phyloP scores from a whole-genome alignment of 2,797 vertebrate genomes.

The Rachycentron canadum region DNA sequence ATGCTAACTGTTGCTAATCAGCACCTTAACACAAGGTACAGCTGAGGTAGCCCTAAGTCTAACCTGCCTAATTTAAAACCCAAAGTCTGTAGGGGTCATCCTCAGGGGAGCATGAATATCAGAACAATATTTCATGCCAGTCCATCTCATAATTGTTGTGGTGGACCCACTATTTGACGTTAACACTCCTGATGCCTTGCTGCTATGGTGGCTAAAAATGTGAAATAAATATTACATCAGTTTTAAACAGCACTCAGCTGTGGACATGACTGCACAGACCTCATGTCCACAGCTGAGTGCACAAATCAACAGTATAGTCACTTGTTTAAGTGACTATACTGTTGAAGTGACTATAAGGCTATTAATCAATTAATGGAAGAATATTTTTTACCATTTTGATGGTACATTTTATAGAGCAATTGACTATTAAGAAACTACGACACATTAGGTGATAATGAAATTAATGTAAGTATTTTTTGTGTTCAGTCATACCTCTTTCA shows the following conservation, averaged over 20 bases:
- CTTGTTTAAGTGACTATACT: too few relatives aligned
- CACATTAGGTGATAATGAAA: background rate
- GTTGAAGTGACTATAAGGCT: background rate
- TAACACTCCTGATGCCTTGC: background rate
- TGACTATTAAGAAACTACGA: background rate
- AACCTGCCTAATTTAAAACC: background rate
- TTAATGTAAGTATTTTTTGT: background rate
- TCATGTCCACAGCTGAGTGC: too few relatives aligned
- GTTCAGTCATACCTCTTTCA: conserved; percentile 28
- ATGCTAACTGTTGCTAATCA: too few relatives aligned
- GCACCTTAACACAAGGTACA: background rate
- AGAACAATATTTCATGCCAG: background rate
- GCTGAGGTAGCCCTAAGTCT: background rate
- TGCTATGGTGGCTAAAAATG: background rate
- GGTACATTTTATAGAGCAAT: background rate
- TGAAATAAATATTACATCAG: background rate
- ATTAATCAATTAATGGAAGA: background rate
- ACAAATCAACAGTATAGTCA: background rate
- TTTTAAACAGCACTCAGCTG: too few relatives aligned
- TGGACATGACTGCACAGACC: too few relatives aligned
- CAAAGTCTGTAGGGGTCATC: background rate
- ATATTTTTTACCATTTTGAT: background rate
- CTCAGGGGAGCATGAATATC: background rate
- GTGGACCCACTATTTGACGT: background rate
- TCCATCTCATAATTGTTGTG: background rate